Conservation (phyloP, 2,113 vertebrate species). For the Xiphorhynchus elegans region DNA sequence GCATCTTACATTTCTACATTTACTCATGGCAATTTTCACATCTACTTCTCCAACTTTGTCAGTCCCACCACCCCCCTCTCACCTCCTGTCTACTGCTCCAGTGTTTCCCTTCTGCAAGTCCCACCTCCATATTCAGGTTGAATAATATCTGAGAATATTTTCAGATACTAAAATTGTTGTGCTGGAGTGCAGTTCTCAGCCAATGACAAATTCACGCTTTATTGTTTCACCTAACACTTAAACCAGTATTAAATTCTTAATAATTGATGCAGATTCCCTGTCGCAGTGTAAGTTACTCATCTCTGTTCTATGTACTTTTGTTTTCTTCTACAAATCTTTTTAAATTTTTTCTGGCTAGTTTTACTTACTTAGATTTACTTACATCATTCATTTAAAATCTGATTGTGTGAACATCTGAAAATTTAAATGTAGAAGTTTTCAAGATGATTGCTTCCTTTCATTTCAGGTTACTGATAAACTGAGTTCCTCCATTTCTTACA, state of each 20-base stretch:
- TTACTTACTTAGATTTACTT: neutral
- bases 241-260: neutral
- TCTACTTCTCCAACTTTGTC: neutral
- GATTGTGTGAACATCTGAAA: neutral
- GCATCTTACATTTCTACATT: neutral
- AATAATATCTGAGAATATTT: neutral
- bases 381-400: neutral
- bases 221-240: neutral
- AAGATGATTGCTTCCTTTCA: neutral
- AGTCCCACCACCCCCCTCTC: neutral
- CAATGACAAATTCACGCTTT: neutral
- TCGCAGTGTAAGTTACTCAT: neutral
- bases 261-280: neutral
- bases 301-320: neutral
- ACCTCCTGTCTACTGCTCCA: neutral
- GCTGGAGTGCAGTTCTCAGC: neutral
- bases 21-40: neutral
- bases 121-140: neutral
- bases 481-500: neutral
- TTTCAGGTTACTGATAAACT: neutral
- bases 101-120: neutral
- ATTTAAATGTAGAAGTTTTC: neutral
- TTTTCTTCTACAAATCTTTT: neutral
- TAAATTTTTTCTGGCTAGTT: neutral
- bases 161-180: neutral